A percentile compares a stretch with the other conserved stretches of the same genome.
These are phyloP conservation scores for Pangasius mekongensis DNA, from an alignment of 2,797 vertebrate genomes.

Conservation along the genomic window DNA sequence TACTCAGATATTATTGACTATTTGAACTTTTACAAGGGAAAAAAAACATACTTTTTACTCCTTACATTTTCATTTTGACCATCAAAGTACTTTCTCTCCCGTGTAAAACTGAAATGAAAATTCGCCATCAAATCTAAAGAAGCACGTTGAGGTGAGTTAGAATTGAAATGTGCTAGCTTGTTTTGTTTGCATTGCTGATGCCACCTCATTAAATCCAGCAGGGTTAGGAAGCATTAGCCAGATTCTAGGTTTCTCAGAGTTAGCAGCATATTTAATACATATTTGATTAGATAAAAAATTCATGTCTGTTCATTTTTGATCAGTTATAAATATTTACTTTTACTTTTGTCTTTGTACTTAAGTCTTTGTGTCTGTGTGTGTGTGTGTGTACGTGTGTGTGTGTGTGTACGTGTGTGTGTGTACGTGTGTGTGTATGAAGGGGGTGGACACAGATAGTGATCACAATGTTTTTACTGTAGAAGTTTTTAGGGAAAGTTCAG, in stretches of 20 bases:
- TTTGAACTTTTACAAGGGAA: neutral
- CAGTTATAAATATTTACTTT: neutral
- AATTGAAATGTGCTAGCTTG: neutral
- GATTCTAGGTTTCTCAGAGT: neutral
- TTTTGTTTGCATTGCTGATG: neutral
- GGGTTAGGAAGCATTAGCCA: neutral
- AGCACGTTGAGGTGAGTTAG: neutral
- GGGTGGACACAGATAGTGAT: neutral
- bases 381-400: neutral
- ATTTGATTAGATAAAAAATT: neutral
- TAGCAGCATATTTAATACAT: neutral
- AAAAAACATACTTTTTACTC: neutral
- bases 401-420: neutral
- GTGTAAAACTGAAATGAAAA: neutral
- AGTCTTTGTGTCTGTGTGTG: neutral
- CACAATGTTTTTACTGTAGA: neutral
- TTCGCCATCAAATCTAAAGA: neutral
- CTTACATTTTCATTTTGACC: neutral
- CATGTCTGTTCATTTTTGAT: neutral
- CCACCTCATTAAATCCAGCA: neutral
- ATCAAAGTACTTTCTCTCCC: neutral
- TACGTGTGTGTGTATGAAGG: neutral
- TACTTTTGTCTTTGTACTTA: no score
- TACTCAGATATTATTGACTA: neutral
- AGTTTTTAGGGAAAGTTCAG: conserved; percentile 34